A percentile compares a stretch with the other conserved stretches of the same genome.
Evolutionary conservation across 2,797 vertebrate species (phyloP).

Genomic region (Dendrocincla fuliginosa): DNA sequence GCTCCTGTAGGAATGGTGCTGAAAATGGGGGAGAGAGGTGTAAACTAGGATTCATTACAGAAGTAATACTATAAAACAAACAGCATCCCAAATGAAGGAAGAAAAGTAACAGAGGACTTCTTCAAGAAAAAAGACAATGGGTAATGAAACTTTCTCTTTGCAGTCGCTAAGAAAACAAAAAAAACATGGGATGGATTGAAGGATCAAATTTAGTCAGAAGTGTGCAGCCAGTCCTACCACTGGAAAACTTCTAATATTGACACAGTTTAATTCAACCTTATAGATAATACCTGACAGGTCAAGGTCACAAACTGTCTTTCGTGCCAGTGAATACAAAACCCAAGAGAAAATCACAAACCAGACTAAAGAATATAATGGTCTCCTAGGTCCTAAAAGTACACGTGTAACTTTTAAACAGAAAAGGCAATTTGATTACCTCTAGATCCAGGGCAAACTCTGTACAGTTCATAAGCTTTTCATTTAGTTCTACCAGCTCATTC

Average conservation of each 20-base stretch:
- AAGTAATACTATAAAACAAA: neutral
- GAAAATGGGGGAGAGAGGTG: neutral
- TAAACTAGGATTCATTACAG: neutral
- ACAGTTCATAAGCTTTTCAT: conserved; percentile 85
- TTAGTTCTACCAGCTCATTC: conserved; percentile 88
- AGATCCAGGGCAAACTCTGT: conserved; percentile 93
- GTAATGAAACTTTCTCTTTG: neutral
- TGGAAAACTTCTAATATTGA: neutral
- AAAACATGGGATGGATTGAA: neutral
- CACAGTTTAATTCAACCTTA: neutral
- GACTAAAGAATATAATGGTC: accelerated
- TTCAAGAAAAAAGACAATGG: neutral
- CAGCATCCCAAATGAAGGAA: neutral
- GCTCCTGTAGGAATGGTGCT: conserved; percentile 98
- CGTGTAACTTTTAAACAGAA: neutral
- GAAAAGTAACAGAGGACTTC: neutral
- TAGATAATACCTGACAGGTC: neutral
- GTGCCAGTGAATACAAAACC: neutral
- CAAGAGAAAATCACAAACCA: neutral
- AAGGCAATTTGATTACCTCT: conserved; percentile 80
- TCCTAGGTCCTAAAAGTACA: neutral
- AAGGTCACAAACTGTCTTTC: neutral
- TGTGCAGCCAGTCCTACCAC: neutral
- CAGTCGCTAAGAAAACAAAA: neutral
- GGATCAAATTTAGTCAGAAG: neutral